These are phyloP conservation scores for Onychomys arenicola DNA, from an alignment of 2,797 vertebrate species.

Conservation along the genomic window DNA sequence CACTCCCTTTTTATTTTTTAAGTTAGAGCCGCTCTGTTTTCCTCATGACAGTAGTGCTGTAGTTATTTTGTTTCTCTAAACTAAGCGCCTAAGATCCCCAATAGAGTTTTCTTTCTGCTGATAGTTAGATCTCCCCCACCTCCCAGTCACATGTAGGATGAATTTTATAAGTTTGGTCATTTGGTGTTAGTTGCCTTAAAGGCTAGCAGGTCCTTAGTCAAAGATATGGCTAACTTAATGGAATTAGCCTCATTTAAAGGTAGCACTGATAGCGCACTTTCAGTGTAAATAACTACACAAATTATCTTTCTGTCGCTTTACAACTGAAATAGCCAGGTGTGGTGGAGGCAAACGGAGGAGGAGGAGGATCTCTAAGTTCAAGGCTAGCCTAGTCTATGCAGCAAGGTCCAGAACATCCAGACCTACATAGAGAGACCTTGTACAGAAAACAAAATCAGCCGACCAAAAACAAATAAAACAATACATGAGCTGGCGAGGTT, in stretches of 20 bases:
- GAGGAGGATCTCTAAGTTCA: not conserved
- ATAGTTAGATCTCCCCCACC: not conserved
- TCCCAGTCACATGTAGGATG: not conserved
- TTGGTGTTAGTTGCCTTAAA: not conserved
- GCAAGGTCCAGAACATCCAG: not conserved
- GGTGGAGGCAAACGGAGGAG: not conserved
- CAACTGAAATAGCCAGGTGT: not conserved
- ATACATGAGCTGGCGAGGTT: not conserved
- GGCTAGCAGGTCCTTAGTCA: not conserved
- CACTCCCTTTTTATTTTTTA: not conserved
- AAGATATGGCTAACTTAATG: slow-evolving; percentile 10
- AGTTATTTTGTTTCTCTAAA: slow-evolving; percentile 19
- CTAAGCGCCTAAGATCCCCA: not conserved
- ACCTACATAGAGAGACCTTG: not conserved
- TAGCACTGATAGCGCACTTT: not conserved
- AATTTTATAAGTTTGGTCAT: not conserved
- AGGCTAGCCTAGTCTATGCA: not conserved
- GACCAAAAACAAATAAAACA: not conserved
- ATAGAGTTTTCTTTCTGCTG: not conserved
- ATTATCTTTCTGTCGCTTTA: slow-evolving; percentile 22
- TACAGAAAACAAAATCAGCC: not conserved
- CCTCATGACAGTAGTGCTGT: slow-evolving; percentile 2
- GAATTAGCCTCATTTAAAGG: slow-evolving; percentile 18
- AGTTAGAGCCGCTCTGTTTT: not conserved
- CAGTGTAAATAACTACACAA: slow-evolving; percentile 25